Conservation (phyloP, 1,140 invertebrate species). For the Bathynomus jamesi region DNA sequence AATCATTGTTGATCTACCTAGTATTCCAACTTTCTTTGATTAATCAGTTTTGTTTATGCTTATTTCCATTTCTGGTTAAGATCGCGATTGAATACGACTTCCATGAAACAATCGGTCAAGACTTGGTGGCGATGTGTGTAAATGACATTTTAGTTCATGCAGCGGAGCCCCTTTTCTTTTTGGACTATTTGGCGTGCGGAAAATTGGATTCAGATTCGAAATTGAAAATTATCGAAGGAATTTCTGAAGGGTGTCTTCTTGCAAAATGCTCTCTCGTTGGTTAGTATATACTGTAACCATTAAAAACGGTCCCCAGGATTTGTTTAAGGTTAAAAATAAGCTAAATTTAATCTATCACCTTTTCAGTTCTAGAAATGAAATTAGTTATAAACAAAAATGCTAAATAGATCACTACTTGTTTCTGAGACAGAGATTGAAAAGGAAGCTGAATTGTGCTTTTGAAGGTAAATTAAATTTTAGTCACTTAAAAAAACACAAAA, state of each 20-base stretch:
- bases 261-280: slow-evolving; percentile 84
- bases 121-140: slow-evolving; percentile 95
- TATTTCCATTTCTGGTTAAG: slow-evolving; percentile 45
- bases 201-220: slow-evolving; percentile 67
- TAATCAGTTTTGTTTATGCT: not conserved
- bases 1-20: no score
- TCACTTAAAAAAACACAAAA: no score
- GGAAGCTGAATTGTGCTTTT: no score
- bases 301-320: no score
- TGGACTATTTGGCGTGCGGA: slow-evolving; percentile 85
- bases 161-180: slow-evolving; percentile 88
- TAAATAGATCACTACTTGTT: no score
- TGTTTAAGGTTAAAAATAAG: no score
- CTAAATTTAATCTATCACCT: no score
- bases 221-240: slow-evolving; percentile 67
- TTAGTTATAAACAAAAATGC: no score
- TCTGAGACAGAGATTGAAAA: no score
- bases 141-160: slow-evolving; percentile 93
- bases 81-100: slow-evolving; percentile 70
- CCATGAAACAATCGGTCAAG: slow-evolving; percentile 82
- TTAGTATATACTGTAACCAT: slow-evolving; percentile 47
- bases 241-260: slow-evolving; percentile 73
- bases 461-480: no score
- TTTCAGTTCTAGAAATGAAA: no score
- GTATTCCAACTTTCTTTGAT: no score